Base-by-base conservation (phyloP, 2,888 invertebrate genomes). In the Conops quadrifasciatus region DNA sequence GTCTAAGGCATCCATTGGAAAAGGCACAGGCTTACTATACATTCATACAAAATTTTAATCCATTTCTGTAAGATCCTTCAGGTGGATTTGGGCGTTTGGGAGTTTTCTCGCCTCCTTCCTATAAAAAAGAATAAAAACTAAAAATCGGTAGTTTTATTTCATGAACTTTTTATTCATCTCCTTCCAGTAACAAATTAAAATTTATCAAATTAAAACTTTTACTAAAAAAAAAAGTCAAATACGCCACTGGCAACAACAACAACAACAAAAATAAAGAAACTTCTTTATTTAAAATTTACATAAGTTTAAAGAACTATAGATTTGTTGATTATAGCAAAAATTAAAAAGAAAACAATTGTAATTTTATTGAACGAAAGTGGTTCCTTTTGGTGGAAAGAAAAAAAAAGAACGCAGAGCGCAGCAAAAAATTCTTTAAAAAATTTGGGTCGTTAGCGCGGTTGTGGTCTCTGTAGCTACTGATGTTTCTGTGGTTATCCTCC, bases 371-470 rank as follows among this genome's bases (percentile, higher is more conserved):
- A 30, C 28, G 60, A 68, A 68, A 67, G 15, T 26, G n/a, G 19
- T 59, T 59, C 9, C 49, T 49, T 53, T 64, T 66, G 19, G 19
- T 26, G 63, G 21, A 45, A 13, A 30, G 43, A 67, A 51, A 36
- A 63, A 64, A 45, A 71, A 63, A 36, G 26, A 28, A 15, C 2
- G 24, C 4, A 63, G 66, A 73, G 74, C 75, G 47, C 75, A 79
- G 81, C 79, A 78, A 76, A 76, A 77, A 70, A 64, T 72, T 53
- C 74, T 71, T 68, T 43, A 60, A 36, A 36, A 36, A 72, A 82
- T 80, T 70, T 82, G 78, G 81, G 82, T 78, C 82, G 77, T 51
- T n/a, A 24, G n/a, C 56, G 43, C 21, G 21, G 16, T 15, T 64
- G 28, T 36, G 9, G 71, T 75, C 72, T 66, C 70, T n/a, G 67